Base-by-base conservation (phyloP, 2,113 vertebrate genomes). In the Neolamprologus longior region DNA sequence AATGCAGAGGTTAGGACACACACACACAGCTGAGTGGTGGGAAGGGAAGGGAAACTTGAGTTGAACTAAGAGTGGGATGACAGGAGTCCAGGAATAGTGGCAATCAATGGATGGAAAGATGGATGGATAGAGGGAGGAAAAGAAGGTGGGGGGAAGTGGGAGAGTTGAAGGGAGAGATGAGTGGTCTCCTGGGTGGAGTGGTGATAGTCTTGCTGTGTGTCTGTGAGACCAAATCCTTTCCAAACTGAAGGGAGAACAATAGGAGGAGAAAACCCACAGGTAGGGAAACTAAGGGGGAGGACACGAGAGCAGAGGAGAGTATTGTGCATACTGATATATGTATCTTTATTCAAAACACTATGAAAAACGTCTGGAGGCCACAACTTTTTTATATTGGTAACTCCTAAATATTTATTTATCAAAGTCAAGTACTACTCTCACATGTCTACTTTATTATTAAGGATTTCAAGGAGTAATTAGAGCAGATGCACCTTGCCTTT, bases 71-170 rank as follows among this genome's bases (percentile, higher is more conserved):
- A 95, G 91, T 93, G 93, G 95, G 94, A 94, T 95, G 94, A 97
- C 97, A 97, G 96, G 95, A 97, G 97, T 96, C 97, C 97, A 98
- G 96, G 97, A 98, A 99, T 97, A 98, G 97, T 97, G 95, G 93
- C 96, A 97, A 98, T 98, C 97, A 95, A 98, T 98, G 97, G 96
- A 96, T 97, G 97, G 96, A 97, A 97, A 96, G 97, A 97, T 97
- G 82, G 92, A 89, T 92, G 97, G 98, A 98, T 96, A 97, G 97
- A 96, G 90, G 91, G 82, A 85, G 54, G 81, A 47, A 76, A 53
- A 63, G 78, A 76, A 63, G 78, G 95, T 94, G 68, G 80, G 85
- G 26, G 45, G 45, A 10, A 80, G 71, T 33, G 81, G 26, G 21
- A 50, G 78, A 54, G 81, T 61, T 88, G 96, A 96, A 97, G 97